Conservation (phyloP, 2,888 invertebrate species). For the Andrena flavipes region DNA sequence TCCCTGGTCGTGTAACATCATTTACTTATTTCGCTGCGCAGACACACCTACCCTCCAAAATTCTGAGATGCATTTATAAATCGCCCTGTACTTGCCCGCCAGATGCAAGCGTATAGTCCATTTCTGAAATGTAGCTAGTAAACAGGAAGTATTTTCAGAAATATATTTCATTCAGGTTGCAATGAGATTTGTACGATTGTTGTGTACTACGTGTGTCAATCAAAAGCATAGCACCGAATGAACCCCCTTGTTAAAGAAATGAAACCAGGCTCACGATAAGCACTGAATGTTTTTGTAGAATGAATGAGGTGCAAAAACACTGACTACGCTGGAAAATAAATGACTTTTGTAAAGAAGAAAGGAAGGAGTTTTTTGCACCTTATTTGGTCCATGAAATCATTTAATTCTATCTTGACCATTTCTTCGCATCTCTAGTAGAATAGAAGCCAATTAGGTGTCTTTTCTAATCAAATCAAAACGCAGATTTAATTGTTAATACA, state of each 20-base stretch:
- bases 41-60: too few relatives aligned
- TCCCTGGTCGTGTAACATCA: too few relatives aligned
- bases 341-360: background rate
- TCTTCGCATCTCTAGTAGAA: background rate
- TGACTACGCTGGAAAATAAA: background rate
- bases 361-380: background rate
- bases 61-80: background rate
- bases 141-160: constrained; percentile 12
- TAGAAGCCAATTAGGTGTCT: background rate
- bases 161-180: constrained; percentile 31
- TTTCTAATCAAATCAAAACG: background rate
- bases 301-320: background rate
- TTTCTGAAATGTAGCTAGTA: background rate
- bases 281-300: constrained; percentile 1
- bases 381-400: background rate
- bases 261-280: background rate
- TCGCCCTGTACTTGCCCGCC: background rate
- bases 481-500: background rate
- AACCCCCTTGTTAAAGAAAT: background rate
- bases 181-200: background rate
- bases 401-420: constrained; percentile 3
- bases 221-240: background rate
- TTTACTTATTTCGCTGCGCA: too few relatives aligned
- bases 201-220: background rate
- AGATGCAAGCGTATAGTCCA: background rate